Percentiles rank a stretch among this genome's conserved stretches.
These are phyloP conservation scores for Metridium senile DNA, from an alignment of 92 coral and sea anemone species.

Conservation along the genomic window DNA sequence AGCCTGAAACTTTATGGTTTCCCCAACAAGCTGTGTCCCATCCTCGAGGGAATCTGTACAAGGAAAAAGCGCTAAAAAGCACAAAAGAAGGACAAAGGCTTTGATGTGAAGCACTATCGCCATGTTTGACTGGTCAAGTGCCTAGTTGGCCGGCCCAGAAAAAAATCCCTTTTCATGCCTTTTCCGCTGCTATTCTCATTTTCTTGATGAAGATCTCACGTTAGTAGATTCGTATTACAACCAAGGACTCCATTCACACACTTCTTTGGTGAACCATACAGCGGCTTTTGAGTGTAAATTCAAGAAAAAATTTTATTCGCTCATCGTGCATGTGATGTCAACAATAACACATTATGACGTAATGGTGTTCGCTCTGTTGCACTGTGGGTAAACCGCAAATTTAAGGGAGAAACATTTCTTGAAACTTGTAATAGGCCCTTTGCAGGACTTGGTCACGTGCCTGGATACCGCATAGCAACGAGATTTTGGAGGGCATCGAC, in stretches of 20 bases:
- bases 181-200: background rate
- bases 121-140: constrained; percentile 26
- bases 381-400: constrained; percentile 23
- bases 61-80: background rate
- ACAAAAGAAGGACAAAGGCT: constrained; percentile 16
- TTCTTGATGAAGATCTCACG: constrained; percentile 1
- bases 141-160: constrained; percentile 2
- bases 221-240: background rate
- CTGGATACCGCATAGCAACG: no score
- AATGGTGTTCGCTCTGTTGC: constrained; percentile 38
- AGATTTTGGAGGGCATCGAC: no score
- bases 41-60: background rate
- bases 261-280: background rate
- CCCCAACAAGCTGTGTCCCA: constrained; percentile 32
- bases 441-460: no score
- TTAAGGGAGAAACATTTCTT: background rate
- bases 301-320: constrained; percentile 15
- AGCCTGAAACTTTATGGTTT: constrained; percentile 48
- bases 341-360: constrained; percentile 41
- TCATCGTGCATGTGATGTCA: constrained; percentile 39
- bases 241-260: background rate
- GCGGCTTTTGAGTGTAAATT: constrained; percentile 36
- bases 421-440: background rate
- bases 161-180: constrained; percentile 16
- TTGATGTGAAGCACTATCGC: background rate